Conservation (phyloP, 2,797 vertebrate species). For the Threskiornis aethiopicus region DNA sequence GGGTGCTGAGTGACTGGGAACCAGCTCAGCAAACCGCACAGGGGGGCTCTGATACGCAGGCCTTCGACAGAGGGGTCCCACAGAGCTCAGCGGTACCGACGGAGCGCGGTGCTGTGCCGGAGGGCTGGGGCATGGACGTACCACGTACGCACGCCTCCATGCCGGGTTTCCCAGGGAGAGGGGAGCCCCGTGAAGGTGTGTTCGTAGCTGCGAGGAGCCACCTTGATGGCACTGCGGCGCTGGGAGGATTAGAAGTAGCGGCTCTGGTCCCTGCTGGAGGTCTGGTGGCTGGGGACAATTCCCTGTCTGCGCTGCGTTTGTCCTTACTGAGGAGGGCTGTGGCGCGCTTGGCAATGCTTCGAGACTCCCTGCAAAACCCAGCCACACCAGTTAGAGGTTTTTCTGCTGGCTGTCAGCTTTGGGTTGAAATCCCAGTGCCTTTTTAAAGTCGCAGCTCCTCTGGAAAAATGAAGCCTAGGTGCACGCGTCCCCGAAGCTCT, state of each 20-base stretch:
- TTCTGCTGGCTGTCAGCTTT: not conserved
- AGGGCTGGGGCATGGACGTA: fast-evolving
- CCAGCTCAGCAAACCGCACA: not conserved
- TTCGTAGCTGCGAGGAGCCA: not conserved
- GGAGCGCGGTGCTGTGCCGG: fast-evolving
- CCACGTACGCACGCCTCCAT: fast-evolving
- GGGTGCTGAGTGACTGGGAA: not conserved
- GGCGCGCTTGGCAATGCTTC: not conserved
- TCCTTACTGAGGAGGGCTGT: not conserved
- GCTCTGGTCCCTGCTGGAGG: not conserved
- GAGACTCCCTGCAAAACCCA: not conserved
- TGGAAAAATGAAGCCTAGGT: not conserved
- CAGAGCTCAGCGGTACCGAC: fast-evolving
- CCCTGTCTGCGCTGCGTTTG: fast-evolving
- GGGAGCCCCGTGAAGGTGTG: not conserved
- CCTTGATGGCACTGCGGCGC: fast-evolving
- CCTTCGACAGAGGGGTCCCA: fast-evolving
- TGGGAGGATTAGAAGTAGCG: not conserved
- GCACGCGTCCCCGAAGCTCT: not conserved
- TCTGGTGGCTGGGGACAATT: not conserved
- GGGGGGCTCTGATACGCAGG: not conserved
- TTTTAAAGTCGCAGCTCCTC: not conserved
- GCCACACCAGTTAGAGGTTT: not conserved
- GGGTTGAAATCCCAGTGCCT: not conserved
- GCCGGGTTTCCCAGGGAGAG: not conserved